Base-by-base conservation (phyloP, 2,797 vertebrate species). In the Cossypha caffra region DNA sequence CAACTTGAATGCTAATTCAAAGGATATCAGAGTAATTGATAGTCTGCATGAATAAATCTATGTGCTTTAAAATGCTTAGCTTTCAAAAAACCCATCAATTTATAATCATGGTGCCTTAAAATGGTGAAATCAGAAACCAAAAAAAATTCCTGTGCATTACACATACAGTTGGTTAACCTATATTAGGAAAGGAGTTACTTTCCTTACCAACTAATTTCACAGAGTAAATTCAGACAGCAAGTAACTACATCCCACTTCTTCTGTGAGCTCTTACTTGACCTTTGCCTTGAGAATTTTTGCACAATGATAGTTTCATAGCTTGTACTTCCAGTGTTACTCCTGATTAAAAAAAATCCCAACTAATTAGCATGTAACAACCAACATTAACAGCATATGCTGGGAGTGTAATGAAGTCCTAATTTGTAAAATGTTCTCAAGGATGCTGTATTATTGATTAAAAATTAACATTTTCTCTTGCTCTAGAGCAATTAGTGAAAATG, bases 391-490 rank as follows among this genome's bases (percentile, higher is more conserved):
- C 43, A 76, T 79, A 91, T 54, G 35, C 72, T 84, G 45, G 68
- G 55, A 80, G 81, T 91, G 68, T 79, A 95, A 94, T 54, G 63
- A 43, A 95, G 42, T 54, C 81, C 68, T 96, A 92, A 95, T 78
- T 92, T 96, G 90, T 89, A 96, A 91, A 97, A 97, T 91, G 47
- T 90, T 94, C 86, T 96, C 61, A 90, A 93, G 84, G 58, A 71
- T 95, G 85, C 51, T 86, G 76, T 91, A 79, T 62, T 97, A 96
- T 96, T 96, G 96, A 97, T 95, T 96, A 97, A 97, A 95, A 95
- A 97, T 94, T 91, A 96, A 78, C 74, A 93, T 88, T 81, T 94
- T 91, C 64, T 95, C 86, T 95, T 67, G 67, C 54, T 93, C 62
- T 63, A 79, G 54, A 93, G 76, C 77, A 95, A 94, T 97, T 95